These are phyloP conservation scores for Drosophila siamana DNA, from an alignment of 2,888 invertebrate species.

Conservation along the genomic window DNA sequence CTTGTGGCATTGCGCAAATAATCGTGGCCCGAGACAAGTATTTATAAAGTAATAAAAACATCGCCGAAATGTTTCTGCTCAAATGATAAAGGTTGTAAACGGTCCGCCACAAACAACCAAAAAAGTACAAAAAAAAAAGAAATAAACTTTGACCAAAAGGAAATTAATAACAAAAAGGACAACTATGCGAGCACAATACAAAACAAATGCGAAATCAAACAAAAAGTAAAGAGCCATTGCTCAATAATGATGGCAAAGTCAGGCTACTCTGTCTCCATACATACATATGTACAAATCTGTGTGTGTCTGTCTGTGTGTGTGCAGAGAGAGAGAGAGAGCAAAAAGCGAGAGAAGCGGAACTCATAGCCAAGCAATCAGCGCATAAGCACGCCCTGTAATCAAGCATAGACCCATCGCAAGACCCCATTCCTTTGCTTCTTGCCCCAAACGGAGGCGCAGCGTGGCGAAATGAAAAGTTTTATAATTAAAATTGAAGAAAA, in stretches of 20 bases:
- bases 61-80: slow-evolving; percentile 62
- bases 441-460: slow-evolving; percentile 49
- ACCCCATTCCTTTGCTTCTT: slow-evolving; percentile 6
- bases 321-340: not conserved
- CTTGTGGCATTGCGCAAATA: slow-evolving; percentile 62
- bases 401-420: slow-evolving; percentile 59
- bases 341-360: slow-evolving; percentile 30
- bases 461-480: slow-evolving; percentile 83
- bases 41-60: slow-evolving; percentile 82
- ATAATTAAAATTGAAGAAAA: slow-evolving; percentile 83
- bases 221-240: slow-evolving; percentile 60
- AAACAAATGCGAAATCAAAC: slow-evolving; percentile 54
- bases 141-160: slow-evolving; percentile 42
- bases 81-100: slow-evolving; percentile 61
- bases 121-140: slow-evolving; percentile 16
- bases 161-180: slow-evolving; percentile 76
- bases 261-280: slow-evolving; percentile 30
- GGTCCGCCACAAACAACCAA: not conserved
- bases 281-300: slow-evolving; percentile 24
- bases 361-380: slow-evolving; percentile 77
- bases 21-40: slow-evolving; percentile 67
- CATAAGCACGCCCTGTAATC: slow-evolving; percentile 81
- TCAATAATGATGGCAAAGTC: slow-evolving; percentile 76
- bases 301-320: slow-evolving; percentile 3
- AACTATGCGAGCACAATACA: slow-evolving; percentile 63